Percentiles rank a stretch among this genome's conserved stretches.
These are phyloP conservation scores for Rhizoglyphus robini DNA, from an alignment of 1,140 invertebrate species.

Conservation along the genomic window DNA sequence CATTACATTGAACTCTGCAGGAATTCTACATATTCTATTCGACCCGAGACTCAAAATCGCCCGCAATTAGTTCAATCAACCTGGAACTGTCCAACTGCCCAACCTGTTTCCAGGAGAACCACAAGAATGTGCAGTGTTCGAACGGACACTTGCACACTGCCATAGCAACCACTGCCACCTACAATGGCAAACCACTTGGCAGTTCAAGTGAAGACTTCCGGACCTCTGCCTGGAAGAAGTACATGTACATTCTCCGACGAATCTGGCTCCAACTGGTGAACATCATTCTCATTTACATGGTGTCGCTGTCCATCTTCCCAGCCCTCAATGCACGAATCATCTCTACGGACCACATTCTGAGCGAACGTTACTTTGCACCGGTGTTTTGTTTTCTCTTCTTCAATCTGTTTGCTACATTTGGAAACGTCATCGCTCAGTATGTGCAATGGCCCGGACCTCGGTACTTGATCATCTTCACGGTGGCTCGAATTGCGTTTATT, in stretches of 20 bases:
- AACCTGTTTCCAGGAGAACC: not conserved
- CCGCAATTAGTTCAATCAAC: not conserved
- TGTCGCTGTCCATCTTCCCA: conserved; percentile 79
- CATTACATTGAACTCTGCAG: too few relatives aligned
- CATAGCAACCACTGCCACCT: not conserved
- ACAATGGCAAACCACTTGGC: not conserved
- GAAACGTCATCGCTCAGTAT: conserved; percentile 65
- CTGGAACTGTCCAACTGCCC: not conserved
- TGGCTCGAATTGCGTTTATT: conserved; percentile 61
- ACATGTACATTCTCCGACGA: conserved; percentile 25
- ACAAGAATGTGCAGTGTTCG: not conserved
- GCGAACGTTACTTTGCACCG: conserved; percentile 47
- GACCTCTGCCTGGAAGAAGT: not conserved
- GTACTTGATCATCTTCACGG: conserved; percentile 63
- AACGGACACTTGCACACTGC: not conserved
- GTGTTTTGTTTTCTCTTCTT: conserved; percentile 86
- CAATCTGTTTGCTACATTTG: conserved; percentile 80
- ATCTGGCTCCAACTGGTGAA: conserved; percentile 71
- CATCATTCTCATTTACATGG: conserved; percentile 85
- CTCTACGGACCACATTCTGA: not conserved
- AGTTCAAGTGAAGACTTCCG: not conserved
- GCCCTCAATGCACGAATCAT: conserved; percentile 58
- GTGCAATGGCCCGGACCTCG: conserved; percentile 61
- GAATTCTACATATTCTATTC: conserved; percentile 12
- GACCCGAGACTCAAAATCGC: not conserved